phyloP scores from a whole-genome alignment of 1,140 invertebrate species.

The Andrena cerasifolii region DNA sequence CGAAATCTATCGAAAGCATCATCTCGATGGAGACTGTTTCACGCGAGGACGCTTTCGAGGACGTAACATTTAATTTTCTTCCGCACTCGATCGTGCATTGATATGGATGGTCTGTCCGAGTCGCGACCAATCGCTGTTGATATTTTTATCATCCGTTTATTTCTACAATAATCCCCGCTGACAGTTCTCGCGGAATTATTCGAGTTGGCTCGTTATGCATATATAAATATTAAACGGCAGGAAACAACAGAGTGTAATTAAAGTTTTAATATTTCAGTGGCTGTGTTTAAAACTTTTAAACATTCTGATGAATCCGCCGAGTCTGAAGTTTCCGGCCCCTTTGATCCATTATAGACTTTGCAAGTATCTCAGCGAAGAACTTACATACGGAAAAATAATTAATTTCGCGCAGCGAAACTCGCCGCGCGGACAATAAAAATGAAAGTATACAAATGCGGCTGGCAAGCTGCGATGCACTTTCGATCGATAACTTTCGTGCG shows the following conservation, averaged over 20 bases:
- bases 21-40: constrained; percentile 11
- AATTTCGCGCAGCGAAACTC: no score
- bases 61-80: constrained; percentile 29
- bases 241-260: not conserved
- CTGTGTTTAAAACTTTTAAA: not conserved
- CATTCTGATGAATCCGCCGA: no score
- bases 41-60: constrained; percentile 7
- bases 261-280: not conserved
- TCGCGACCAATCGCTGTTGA: constrained; percentile 2
- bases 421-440: no score
- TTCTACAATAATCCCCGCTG: no score
- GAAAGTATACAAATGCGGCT: no score
- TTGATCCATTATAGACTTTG: not conserved
- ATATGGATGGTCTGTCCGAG: not conserved
- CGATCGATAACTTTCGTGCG: no score
- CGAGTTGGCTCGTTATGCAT: no score
- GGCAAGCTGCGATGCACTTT: no score
- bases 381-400: no score
- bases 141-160: constrained; percentile 1
- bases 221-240: not conserved
- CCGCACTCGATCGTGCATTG: not conserved
- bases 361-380: no score
- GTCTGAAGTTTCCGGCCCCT: not conserved
- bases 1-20: not conserved
- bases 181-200: not conserved